Percentiles rank a stretch among this genome's conserved stretches.
Evolutionary conservation across 2,888 invertebrate genomes (phyloP).

Genomic region (Conus canariensis): DNA sequence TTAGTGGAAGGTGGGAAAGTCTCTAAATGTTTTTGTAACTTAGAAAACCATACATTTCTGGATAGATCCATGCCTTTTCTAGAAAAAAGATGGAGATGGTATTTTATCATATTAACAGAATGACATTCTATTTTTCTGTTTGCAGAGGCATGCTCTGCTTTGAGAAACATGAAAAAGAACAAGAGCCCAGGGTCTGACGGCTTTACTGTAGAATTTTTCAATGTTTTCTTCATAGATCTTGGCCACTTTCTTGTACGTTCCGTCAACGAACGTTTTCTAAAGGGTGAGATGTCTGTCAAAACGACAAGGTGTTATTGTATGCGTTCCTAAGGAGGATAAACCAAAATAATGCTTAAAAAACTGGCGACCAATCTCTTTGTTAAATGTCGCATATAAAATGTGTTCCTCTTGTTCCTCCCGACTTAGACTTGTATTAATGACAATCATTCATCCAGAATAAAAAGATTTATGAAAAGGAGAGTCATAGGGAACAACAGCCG

Average conservation of each 20-base stretch:
- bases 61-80: not conserved
- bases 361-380: not conserved
- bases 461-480: not conserved
- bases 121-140: not conserved
- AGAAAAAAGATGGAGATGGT: not conserved
- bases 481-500: not conserved
- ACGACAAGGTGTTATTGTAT: not conserved
- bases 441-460: not conserved
- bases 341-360: not conserved
- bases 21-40: not conserved
- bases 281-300: not conserved
- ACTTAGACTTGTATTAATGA: not conserved
- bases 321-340: constrained; percentile 3
- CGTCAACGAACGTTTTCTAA: not conserved
- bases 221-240: not conserved
- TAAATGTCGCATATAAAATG: too few species aligned
- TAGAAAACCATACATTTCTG: not conserved
- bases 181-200: not conserved
- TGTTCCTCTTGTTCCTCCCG: not conserved
- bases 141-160: not conserved
- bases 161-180: too few species aligned
- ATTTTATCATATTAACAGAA: not conserved
- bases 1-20: not conserved
- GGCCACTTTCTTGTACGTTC: not conserved
- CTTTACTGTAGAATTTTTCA: not conserved